Evolutionary conservation across 53 echinoderm and acorn worm species (phyloP).

Genomic region (Crossaster papposus): DNA sequence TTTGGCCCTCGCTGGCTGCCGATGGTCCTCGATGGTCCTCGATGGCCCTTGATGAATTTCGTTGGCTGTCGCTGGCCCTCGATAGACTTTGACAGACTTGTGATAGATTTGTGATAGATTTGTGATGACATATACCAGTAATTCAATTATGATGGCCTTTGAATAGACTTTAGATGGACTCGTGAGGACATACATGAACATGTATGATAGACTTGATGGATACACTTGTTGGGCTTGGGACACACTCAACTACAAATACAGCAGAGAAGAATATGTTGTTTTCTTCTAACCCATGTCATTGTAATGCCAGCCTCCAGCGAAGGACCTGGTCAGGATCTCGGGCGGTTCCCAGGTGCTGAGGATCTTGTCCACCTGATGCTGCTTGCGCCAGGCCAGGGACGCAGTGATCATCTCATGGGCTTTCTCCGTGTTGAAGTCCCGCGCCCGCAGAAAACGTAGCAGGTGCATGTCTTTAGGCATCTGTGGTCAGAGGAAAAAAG

Average conservation of each 20-base stretch:
- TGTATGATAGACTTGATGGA: too few species aligned
- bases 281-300: conserved; percentile 84
- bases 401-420: conserved; percentile 98
- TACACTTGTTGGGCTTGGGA: too few species aligned
- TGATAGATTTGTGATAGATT: too few species aligned
- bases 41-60: too few species aligned
- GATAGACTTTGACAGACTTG: too few species aligned
- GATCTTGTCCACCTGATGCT: conserved; percentile 96
- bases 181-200: too few species aligned
- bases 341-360: conserved; percentile 93
- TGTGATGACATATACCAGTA: too few species aligned
- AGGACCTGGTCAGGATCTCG: conserved; percentile 81
- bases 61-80: too few species aligned
- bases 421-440: conserved; percentile 99
- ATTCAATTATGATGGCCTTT: too few species aligned
- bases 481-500: conserved; percentile 47
- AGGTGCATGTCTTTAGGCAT: conserved; percentile 97
- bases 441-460: conserved; percentile 88
- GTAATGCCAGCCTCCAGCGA: conserved; percentile 98
- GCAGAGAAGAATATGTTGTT: not conserved
- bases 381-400: conserved; percentile 95
- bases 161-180: too few species aligned
- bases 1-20: too few species aligned
- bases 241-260: not conserved
- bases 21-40: too few species aligned